Evolutionary conservation across 2,888 invertebrate species (phyloP), one percentile per base, ranked within the genome.

Genomic region (Branchipolynoe longqiensis): DNA sequence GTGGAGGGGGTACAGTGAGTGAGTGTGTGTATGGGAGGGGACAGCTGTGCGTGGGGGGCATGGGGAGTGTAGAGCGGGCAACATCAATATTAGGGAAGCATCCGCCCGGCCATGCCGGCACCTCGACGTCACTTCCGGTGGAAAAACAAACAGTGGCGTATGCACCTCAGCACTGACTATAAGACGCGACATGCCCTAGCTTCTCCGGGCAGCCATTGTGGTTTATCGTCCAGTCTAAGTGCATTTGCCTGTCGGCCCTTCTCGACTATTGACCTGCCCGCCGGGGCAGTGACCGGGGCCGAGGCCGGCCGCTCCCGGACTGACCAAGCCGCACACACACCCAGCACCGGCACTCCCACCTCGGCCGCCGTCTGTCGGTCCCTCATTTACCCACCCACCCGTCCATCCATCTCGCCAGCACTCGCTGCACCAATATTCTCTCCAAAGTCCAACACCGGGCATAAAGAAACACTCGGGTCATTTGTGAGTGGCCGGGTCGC

Each of bases 381-480:
- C n/a, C n/a, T n/a, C n/a, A n/a, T n/a, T n/a, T n/a, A n/a, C n/a
- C n/a, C n/a, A n/a, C n/a, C n/a, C n/a, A n/a, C n/a, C n/a, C n/a
- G n/a, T n/a, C n/a, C n/a, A n/a, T n/a, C n/a, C n/a, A n/a, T n/a
- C n/a, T n/a, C n/a, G n/a, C n/a, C n/a, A n/a, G n/a, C 25, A 31
- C 78, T 28, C 78, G 28, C 48, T 78, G 31, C 78, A 28, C 78
- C 78, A 78, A 78, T 78, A 78, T 78, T 78, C 38, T 69, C 69
- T 48, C 78, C 54, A 22, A n/a, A n/a, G 48, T 78, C 31, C 78
- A 48, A 48, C 78, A 48, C 41, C 48, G 41, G 78, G 48, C 78
- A 78, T 78, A 78, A 78, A 78, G 78, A 78, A 78, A 78, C 78
- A 78, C 78, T 78, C 48, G 78, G 78, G 31, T 8, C 78, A 78